Conservation (phyloP, 2,888 invertebrate genomes). For the Beris chalybata region DNA sequence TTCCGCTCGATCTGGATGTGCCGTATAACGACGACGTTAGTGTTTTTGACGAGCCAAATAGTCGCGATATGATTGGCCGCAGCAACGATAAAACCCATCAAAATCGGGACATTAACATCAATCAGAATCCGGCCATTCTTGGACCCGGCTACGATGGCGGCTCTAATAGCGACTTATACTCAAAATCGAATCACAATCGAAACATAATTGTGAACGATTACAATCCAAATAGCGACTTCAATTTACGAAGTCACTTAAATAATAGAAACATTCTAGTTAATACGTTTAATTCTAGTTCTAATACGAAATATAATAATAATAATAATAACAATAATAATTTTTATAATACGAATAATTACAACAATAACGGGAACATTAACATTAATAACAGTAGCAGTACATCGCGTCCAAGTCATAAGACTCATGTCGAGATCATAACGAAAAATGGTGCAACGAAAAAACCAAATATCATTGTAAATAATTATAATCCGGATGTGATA, state of each 20-base stretch:
- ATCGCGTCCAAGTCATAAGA: constrained; percentile 67
- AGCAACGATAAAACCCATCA: constrained; percentile 15
- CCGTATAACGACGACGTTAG: constrained; percentile 67
- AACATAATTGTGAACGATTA: constrained; percentile 56
- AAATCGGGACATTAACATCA: background rate
- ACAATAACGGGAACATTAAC: constrained; percentile 39
- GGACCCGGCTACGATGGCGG: constrained; percentile 27
- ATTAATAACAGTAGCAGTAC: constrained; percentile 38
- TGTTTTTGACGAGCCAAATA: constrained; percentile 54
- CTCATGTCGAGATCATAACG: constrained; percentile 68
- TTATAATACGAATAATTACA: constrained; percentile 29
- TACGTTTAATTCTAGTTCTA: constrained; percentile 37
- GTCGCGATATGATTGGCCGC: constrained; percentile 42
- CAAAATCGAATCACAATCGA: constrained; percentile 49
- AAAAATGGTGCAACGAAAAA: constrained; percentile 67
- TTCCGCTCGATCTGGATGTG: constrained; percentile 67
- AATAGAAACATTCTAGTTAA: constrained; percentile 39
- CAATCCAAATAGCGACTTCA: constrained; percentile 49
- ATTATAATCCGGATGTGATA: constrained; percentile 57
- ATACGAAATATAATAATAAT: constrained; percentile 38
- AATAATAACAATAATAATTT: constrained; percentile 28
- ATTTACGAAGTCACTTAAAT: constrained; percentile 37
- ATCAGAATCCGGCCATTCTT: constrained; percentile 25
- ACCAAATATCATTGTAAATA: constrained; percentile 66
- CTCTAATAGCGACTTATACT: constrained; percentile 32